Conservation (phyloP, 2,888 invertebrate genomes). For the Eulithis testata region DNA sequence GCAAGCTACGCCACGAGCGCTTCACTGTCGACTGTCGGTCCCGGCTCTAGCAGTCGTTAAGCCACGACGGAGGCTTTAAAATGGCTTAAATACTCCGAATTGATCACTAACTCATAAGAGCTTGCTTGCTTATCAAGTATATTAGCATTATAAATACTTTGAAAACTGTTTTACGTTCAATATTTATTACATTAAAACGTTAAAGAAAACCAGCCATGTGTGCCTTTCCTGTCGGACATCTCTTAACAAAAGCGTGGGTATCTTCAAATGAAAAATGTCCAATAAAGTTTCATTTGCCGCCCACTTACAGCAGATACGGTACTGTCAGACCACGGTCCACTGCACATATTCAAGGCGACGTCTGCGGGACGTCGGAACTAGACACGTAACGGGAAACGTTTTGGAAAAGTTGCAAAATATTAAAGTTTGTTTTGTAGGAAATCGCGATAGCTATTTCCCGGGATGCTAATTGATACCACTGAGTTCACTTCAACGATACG, state of each 20-base stretch:
- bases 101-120: too few species aligned
- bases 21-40: too few species aligned
- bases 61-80: too few species aligned
- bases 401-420: neutral
- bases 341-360: conserved; percentile 70
- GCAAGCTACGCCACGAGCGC: too few species aligned
- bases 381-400: conserved; percentile 43
- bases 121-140: too few species aligned
- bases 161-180: neutral
- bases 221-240: conserved; percentile 10
- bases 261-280: conserved; percentile 70
- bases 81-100: too few species aligned
- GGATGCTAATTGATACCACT: too few species aligned
- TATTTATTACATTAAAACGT: neutral
- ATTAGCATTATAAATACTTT: too few species aligned
- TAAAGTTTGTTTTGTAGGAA: too few species aligned
- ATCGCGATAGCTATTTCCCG: too few species aligned
- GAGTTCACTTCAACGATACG: too few species aligned
- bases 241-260: conserved; percentile 36
- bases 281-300: conserved; percentile 80
- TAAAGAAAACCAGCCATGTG: conserved; percentile 15
- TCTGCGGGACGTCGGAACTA: conserved; percentile 52
- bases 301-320: conserved; percentile 69
- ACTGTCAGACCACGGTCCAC: conserved; percentile 74
- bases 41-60: too few species aligned